Percentiles rank a stretch among this genome's conserved stretches.
phyloP scores from a whole-genome alignment of 1,140 invertebrate genomes.

The Pygmarrhopalites habei region DNA sequence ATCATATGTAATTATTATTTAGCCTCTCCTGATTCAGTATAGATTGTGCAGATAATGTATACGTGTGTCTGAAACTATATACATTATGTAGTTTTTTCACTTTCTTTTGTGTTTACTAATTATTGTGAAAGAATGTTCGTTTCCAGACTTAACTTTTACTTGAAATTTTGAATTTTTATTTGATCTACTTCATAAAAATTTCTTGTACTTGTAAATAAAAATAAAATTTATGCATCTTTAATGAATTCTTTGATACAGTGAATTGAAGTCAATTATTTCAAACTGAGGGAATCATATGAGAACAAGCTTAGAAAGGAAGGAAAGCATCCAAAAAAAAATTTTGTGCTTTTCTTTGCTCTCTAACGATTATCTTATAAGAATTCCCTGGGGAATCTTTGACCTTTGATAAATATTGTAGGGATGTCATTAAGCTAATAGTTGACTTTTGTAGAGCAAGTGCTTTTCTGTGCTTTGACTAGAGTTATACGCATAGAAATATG shows the following conservation, averaged over 20 bases:
- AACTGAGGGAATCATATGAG: background rate
- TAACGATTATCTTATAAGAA: background rate
- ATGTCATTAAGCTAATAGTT: background rate
- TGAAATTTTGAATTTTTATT: too few relatives aligned
- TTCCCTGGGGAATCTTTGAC: slow-evolving; percentile 25
- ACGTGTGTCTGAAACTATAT: too few relatives aligned
- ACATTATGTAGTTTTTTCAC: too few relatives aligned
- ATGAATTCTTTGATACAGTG: background rate
- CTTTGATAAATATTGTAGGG: slow-evolving; percentile 11
- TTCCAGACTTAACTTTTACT: too few relatives aligned
- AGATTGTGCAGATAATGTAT: background rate
- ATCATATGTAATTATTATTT: background rate
- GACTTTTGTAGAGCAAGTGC: background rate
- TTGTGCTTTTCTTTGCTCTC: background rate
- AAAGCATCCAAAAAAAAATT: background rate
- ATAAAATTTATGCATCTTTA: too few relatives aligned
- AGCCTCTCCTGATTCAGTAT: background rate
- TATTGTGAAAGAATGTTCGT: too few relatives aligned
- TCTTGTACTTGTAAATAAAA: too few relatives aligned
- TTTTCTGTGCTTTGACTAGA: background rate
- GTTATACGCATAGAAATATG: background rate
- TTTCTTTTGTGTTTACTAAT: too few relatives aligned
- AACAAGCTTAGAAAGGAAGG: background rate
- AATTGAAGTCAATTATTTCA: background rate
- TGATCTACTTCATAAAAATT: too few relatives aligned